Percentiles rank a stretch among this genome's conserved stretches.
These are phyloP conservation scores for Chesias legatella DNA, from an alignment of 2,888 invertebrate species.

Conservation along the genomic window DNA sequence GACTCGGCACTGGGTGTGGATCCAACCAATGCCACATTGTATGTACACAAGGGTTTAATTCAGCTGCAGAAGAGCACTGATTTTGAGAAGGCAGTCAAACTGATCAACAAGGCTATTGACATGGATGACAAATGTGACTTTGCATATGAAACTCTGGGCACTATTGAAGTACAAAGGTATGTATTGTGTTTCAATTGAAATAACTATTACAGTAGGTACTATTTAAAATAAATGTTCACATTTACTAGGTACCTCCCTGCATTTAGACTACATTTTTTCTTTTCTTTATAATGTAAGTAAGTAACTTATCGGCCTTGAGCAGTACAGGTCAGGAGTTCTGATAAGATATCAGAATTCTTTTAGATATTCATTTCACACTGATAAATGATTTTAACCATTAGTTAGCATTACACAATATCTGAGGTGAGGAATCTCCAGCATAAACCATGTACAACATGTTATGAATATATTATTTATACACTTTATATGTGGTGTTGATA, in stretches of 20 bases:
- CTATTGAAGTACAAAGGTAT: slow-evolving; percentile 95
- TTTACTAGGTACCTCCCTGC: no score
- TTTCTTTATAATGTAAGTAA: no score
- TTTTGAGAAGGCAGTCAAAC: slow-evolving; percentile 86
- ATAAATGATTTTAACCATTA: no score
- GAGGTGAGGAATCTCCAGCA: neutral
- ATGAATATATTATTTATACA: slow-evolving; percentile 3
- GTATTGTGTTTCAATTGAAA: slow-evolving; percentile 17
- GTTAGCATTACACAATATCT: neutral
- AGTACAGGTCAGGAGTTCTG: no score
- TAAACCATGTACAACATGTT: slow-evolving; percentile 2
- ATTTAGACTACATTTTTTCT: no score
- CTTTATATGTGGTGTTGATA: no score
- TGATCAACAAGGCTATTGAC: slow-evolving; percentile 90
- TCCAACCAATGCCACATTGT: slow-evolving; percentile 90
- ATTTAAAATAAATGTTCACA: no score
- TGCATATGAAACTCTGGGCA: slow-evolving; percentile 96
- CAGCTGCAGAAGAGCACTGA: slow-evolving; percentile 92
- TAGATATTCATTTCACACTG: no score
- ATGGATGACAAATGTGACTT: slow-evolving; percentile 96
- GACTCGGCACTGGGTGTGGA: slow-evolving; percentile 90
- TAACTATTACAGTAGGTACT: no score
- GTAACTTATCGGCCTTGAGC: no score
- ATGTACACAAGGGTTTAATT: slow-evolving; percentile 92
- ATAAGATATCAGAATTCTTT: no score